These are phyloP conservation scores for Phyto melanocephala DNA, from an alignment of 2,888 invertebrate species.

Conservation along the genomic window DNA sequence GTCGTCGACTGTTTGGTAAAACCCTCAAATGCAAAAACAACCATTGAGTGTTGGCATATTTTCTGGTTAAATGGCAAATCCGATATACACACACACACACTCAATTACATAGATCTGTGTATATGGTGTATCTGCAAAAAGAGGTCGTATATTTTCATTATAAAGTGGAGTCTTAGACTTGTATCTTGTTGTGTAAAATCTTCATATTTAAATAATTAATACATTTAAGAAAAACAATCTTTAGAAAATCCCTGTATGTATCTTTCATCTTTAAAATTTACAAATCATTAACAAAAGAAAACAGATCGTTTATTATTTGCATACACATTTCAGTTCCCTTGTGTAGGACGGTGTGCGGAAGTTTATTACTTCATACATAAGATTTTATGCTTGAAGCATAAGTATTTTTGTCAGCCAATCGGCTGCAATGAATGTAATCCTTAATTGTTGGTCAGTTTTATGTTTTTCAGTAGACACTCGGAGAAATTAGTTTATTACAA, in stretches of 20 bases:
- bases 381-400: too few relatives aligned
- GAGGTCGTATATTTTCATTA: neutral
- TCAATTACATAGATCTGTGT: neutral
- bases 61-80: constrained; percentile 57
- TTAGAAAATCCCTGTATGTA: neutral
- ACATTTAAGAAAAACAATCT: constrained; percentile 26
- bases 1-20: constrained; percentile 35
- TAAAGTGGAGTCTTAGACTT: constrained; percentile 2
- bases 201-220: constrained; percentile 56
- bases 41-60: constrained; percentile 60
- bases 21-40: constrained; percentile 34
- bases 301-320: constrained; percentile 50
- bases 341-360: neutral
- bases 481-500: too few relatives aligned
- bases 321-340: constrained; percentile 7
- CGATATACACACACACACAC: neutral
- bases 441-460: too few relatives aligned
- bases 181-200: constrained; percentile 18
- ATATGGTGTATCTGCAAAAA: neutral
- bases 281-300: constrained; percentile 48
- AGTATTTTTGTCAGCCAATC: too few relatives aligned
- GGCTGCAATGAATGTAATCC: too few relatives aligned
- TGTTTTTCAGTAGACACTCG: too few relatives aligned
- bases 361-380: neutral
- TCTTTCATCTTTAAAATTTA: constrained; percentile 33